Conservation (phyloP, 2,113 vertebrate genomes). For the Pleuronectes platessa region DNA sequence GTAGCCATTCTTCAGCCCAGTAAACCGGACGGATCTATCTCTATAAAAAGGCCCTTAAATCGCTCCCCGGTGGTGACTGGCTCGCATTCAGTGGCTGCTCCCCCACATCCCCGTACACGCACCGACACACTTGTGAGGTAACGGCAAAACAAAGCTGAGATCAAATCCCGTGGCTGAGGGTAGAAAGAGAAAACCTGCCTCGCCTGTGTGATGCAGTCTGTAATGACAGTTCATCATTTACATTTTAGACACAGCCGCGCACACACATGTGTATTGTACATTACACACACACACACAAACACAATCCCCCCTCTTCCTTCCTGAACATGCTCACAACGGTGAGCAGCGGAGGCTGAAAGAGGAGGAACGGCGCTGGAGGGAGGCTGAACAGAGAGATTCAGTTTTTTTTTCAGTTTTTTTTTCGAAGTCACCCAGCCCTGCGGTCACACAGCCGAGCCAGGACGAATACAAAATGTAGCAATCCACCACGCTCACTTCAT, state of each 20-base stretch:
- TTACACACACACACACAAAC: neutral
- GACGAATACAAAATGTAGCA: slow-evolving; percentile 34
- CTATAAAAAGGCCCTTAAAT: slow-evolving; percentile 80
- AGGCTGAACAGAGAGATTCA: slow-evolving; percentile 35
- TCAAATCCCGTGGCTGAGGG: slow-evolving; percentile 44
- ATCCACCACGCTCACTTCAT: slow-evolving; percentile 53
- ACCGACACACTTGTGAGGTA: slow-evolving; percentile 54
- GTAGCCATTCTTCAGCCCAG: slow-evolving; percentile 73
- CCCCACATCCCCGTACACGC: slow-evolving; percentile 55
- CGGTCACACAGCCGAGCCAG: slow-evolving; percentile 16
- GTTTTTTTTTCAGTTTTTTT: neutral
- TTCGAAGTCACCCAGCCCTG: slow-evolving; percentile 17
- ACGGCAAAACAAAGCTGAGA: slow-evolving; percentile 50
- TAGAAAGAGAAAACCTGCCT: slow-evolving; percentile 18
- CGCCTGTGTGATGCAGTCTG: neutral
- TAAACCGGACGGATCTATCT: slow-evolving; percentile 73
- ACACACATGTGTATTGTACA: neutral
- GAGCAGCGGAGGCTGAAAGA: slow-evolving; percentile 9
- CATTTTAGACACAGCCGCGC: slow-evolving; percentile 32
- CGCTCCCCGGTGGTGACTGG: slow-evolving; percentile 70
- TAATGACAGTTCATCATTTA: slow-evolving; percentile 47
- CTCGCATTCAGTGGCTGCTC: slow-evolving; percentile 47
- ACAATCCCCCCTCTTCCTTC: neutral
- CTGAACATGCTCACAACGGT: slow-evolving; percentile 13
- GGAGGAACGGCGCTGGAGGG: slow-evolving; percentile 7